Percentiles rank a stretch among this genome's conserved stretches.
phyloP scores from a whole-genome alignment of 2,888 invertebrate genomes.

The Heliconius ismenius region DNA sequence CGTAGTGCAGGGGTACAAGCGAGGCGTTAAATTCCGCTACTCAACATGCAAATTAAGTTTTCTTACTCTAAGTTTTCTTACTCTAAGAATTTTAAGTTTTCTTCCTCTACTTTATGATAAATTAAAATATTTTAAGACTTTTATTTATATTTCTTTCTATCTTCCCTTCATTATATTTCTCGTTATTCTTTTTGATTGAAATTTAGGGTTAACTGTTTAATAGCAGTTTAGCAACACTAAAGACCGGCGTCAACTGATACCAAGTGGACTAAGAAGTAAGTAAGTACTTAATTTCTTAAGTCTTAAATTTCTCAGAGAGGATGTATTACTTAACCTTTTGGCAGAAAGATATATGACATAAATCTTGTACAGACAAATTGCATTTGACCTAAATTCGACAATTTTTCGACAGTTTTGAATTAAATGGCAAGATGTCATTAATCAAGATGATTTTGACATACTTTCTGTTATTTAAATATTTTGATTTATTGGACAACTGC shows the following conservation, averaged over 20 bases:
- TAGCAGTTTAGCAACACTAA: neutral
- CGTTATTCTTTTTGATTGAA: neutral
- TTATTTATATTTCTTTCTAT: no score
- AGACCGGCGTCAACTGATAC: neutral
- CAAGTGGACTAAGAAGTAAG: neutral
- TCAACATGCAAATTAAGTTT: no score
- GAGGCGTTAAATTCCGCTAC: no score
- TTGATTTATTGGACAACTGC: slow-evolving; percentile 15
- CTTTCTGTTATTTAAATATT: slow-evolving; percentile 27
- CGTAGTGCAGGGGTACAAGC: no score
- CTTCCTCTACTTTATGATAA: no score
- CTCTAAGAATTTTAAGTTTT: no score
- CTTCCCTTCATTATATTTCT: no score
- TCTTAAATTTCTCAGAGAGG: slow-evolving; percentile 25
- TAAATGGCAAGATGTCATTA: slow-evolving; percentile 3
- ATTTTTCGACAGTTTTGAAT: no score
- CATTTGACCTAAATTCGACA: slow-evolving; percentile 33
- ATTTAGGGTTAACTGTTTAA: neutral
- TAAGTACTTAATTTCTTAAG: slow-evolving; percentile 9
- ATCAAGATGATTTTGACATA: slow-evolving; percentile 29
- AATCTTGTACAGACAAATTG: slow-evolving; percentile 25
- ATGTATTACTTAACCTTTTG: slow-evolving; percentile 28
- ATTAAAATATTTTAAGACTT: no score
- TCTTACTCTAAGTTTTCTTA: no score
- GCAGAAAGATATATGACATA: slow-evolving; percentile 9